Percentiles rank a stretch among this genome's conserved stretches.
Conservation (phyloP, 1,140 invertebrate species). For the Meteorus sp. region DNA sequence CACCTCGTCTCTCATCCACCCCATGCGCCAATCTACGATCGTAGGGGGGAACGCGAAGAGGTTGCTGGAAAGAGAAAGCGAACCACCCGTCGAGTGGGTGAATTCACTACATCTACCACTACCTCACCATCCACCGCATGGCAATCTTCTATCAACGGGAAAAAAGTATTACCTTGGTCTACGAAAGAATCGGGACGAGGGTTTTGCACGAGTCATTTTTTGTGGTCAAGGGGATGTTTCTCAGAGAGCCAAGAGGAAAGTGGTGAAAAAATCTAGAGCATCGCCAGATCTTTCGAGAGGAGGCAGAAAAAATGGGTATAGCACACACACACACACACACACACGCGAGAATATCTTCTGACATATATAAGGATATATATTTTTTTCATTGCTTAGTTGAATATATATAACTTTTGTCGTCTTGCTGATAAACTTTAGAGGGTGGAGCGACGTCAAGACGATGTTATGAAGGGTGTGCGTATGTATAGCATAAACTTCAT, state of each 20-base stretch:
- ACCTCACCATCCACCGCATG: slow-evolving; percentile 23
- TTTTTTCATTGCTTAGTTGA: slow-evolving; percentile 1
- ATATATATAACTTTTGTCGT: too few species aligned
- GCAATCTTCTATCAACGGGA: slow-evolving; percentile 13
- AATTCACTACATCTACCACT: too few species aligned
- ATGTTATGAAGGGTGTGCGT: too few species aligned
- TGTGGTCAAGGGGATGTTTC: neutral
- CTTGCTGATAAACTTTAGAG: too few species aligned
- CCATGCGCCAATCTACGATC: slow-evolving; percentile 22
- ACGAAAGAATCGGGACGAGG: slow-evolving; percentile 6
- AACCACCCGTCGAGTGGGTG: slow-evolving; percentile 1
- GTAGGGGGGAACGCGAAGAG: slow-evolving; percentile 11
- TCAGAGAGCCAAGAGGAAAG: too few species aligned
- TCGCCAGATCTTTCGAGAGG: neutral
- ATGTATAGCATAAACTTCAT: too few species aligned
- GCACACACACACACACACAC: too few species aligned
- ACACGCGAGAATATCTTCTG: too few species aligned
- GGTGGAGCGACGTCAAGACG: too few species aligned
- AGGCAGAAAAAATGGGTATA: too few species aligned
- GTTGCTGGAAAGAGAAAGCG: slow-evolving; percentile 1
- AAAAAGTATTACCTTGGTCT: slow-evolving; percentile 17
- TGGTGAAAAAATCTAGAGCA: neutral
- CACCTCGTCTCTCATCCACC: slow-evolving; percentile 16
- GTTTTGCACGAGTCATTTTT: slow-evolving; percentile 16
- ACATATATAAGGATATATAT: too few species aligned